A percentile compares a stretch with the other conserved stretches of the same genome.
phyloP scores from a whole-genome alignment of 2,888 invertebrate species.

The Eilema caniola region DNA sequence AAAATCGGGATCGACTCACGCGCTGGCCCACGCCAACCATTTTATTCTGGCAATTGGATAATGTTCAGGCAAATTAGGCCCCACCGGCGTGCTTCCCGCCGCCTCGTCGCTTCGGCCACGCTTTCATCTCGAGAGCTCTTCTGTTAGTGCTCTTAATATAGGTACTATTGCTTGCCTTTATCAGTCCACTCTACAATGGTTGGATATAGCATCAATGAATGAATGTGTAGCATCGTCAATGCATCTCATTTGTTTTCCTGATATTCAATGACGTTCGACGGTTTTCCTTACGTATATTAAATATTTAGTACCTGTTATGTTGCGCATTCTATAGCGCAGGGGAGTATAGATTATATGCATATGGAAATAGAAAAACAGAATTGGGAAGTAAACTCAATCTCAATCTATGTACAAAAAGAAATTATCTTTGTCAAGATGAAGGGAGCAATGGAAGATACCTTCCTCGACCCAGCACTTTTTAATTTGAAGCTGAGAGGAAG shows the following conservation, averaged over 20 bases:
- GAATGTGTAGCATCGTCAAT: background rate
- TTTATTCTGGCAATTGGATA: slow-evolving; percentile 83
- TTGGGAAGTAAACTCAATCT: too few species aligned
- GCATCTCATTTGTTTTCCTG: background rate
- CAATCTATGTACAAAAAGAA: too few species aligned
- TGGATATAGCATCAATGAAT: slow-evolving; percentile 10
- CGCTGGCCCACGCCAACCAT: slow-evolving; percentile 85
- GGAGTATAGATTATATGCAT: too few species aligned
- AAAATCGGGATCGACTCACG: slow-evolving; percentile 78
- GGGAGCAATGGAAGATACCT: background rate
- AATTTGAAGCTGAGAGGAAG: too few species aligned
- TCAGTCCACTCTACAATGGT: slow-evolving; percentile 54
- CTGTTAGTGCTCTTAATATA: slow-evolving; percentile 62
- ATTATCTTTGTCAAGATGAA: background rate
- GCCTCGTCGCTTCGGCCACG: slow-evolving; percentile 62
- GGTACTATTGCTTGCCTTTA: slow-evolving; percentile 73
- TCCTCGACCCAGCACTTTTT: background rate
- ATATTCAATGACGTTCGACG: background rate
- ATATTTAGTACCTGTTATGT: background rate
- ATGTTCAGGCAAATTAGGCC: slow-evolving; percentile 81
- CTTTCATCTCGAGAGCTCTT: slow-evolving; percentile 80
- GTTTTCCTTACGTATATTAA: background rate
- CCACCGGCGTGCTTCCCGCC: slow-evolving; percentile 79
- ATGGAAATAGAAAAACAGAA: too few species aligned
- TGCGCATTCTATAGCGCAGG: too few species aligned